These are phyloP conservation scores for Aleadryas rufinucha DNA, from an alignment of 2,113 vertebrate genomes.

Conservation along the genomic window DNA sequence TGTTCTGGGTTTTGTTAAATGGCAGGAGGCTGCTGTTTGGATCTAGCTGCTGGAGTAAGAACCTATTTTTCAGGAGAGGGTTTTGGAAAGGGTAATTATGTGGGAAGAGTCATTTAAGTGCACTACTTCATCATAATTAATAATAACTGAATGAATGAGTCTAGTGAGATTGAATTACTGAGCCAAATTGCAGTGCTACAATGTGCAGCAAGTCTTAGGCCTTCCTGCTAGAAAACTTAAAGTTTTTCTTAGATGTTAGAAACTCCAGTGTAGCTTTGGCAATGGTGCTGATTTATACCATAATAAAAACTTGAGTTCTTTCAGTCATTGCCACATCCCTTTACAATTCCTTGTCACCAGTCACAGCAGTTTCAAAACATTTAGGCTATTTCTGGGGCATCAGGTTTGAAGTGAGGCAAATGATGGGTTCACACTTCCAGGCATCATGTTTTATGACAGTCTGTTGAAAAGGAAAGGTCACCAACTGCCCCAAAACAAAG, in stretches of 20 bases:
- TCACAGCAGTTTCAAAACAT: background rate
- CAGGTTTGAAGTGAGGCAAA: background rate
- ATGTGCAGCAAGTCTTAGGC: background rate
- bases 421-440: background rate
- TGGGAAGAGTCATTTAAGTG: background rate
- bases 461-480: background rate
- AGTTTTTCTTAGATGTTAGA: background rate
- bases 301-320: background rate
- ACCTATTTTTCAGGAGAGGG: background rate
- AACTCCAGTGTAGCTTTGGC: background rate
- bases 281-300: background rate
- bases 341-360: background rate
- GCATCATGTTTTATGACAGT: background rate
- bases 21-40: background rate
- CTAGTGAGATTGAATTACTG: background rate
- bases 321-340: background rate
- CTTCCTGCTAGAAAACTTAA: background rate
- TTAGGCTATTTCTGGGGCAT: background rate
- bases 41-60: background rate
- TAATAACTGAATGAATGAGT: background rate
- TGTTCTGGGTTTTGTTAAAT: background rate
- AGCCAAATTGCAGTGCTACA: background rate
- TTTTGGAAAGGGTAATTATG: background rate
- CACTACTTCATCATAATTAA: background rate
- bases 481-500: background rate